Conservation (phyloP, 2,888 invertebrate species). For the Epistrophe grossulariae region DNA sequence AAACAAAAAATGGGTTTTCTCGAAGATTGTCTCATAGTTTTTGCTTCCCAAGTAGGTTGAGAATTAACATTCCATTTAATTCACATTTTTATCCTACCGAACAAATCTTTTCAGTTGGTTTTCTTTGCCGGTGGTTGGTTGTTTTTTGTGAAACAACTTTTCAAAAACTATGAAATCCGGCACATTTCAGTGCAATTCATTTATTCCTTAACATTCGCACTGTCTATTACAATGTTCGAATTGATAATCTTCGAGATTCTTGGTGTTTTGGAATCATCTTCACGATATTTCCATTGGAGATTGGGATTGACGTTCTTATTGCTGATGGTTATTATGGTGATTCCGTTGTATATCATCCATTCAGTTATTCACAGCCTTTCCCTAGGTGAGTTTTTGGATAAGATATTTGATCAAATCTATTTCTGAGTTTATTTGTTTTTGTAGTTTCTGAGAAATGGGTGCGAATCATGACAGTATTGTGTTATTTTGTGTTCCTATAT, state of each 20-base stretch:
- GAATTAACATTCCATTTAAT: background rate
- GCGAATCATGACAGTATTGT: slow-evolving; percentile 90
- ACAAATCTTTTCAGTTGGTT: slow-evolving; percentile 88
- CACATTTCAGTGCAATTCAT: slow-evolving; percentile 97
- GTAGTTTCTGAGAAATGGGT: slow-evolving; percentile 91
- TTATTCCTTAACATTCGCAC: slow-evolving; percentile 97
- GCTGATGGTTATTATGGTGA: slow-evolving; percentile 96
- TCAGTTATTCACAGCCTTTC: slow-evolving; percentile 95
- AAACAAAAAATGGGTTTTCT: slow-evolving; percentile 89
- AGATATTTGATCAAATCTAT: background rate
- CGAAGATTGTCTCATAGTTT: slow-evolving; percentile 92
- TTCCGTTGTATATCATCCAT: slow-evolving; percentile 98
- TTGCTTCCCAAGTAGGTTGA: slow-evolving; percentile 89
- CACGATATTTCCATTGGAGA: slow-evolving; percentile 92
- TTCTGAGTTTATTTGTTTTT: background rate
- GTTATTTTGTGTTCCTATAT: slow-evolving; percentile 96
- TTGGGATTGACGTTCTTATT: slow-evolving; percentile 94
- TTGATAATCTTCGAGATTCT: slow-evolving; percentile 99
- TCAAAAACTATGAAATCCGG: slow-evolving; percentile 98
- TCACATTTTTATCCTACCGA: background rate
- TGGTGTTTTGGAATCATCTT: slow-evolving; percentile 96
- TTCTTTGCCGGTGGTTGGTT: slow-evolving; percentile 99
- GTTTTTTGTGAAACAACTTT: slow-evolving; percentile 98
- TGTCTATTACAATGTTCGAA: slow-evolving; percentile 99
- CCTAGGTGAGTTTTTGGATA: slow-evolving; percentile 87